These are phyloP conservation scores for Dyspetes luteomarginatus DNA, from an alignment of 2,888 invertebrate species.

Conservation along the genomic window DNA sequence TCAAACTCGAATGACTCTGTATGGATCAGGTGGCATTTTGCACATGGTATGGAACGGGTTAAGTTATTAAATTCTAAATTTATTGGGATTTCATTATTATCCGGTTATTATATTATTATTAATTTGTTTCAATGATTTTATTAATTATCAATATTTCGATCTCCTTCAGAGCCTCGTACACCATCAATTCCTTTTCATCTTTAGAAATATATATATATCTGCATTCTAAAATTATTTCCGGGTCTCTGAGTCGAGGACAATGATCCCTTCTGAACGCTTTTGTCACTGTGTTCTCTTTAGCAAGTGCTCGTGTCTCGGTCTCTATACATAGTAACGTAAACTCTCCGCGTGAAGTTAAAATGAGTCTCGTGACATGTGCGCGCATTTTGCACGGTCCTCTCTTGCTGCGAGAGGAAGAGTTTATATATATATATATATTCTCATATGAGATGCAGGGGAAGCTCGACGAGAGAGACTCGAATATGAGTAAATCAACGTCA, in stretches of 20 bases:
- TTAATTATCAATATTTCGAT: background rate
- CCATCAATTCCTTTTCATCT: background rate
- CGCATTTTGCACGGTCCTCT: background rate
- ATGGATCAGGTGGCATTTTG: too few relatives aligned
- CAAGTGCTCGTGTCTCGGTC: background rate
- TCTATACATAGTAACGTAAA: conserved; percentile 12
- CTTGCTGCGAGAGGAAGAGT: background rate
- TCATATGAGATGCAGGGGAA: conserved; percentile 10
- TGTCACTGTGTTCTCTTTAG: background rate
- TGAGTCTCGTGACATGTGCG: background rate
- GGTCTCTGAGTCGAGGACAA: background rate
- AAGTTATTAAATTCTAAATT: too few relatives aligned
- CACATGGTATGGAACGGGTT: too few relatives aligned
- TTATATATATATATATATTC: background rate
- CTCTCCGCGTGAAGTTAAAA: background rate
- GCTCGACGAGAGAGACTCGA: background rate
- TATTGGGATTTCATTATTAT: background rate
- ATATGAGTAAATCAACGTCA: conserved; percentile 32
- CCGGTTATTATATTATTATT: background rate
- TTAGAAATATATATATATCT: background rate
- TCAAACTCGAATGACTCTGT: too few relatives aligned
- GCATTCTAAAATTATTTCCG: conserved; percentile 12
- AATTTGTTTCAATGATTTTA: background rate
- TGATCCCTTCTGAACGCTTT: background rate
- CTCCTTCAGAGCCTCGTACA: background rate